Base-by-base conservation (phyloP, 2,888 invertebrate species). In the Ophion slaviceki region DNA sequence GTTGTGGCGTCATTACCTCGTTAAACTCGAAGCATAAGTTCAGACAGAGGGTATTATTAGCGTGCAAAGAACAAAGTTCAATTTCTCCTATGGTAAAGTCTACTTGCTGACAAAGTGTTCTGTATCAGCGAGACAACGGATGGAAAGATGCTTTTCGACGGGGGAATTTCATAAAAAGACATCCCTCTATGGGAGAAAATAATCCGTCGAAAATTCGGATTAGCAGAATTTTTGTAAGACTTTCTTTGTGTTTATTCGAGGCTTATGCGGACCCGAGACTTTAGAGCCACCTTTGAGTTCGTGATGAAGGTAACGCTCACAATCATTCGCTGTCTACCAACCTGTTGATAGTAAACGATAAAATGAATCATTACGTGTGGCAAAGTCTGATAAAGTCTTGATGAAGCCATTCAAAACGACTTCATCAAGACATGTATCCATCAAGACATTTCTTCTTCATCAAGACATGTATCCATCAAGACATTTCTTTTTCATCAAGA, bases 301-400 rank as follows among this genome's bases (percentile, higher is more conserved):
- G 47, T 47, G 47, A 47, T 47, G 14, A 47, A 47, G 40, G 40
- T 8, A 40, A 8, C 17, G 47, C 2, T 11, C 11, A 47, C 17
- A 36, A 14, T 45, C n/a, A 64, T 28, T 53, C 24, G 20, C 64
- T 72, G 36, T 53, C 47, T 20, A 24, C 57, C 71, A 71, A 79
- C 79, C 79, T 79, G 79, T 79, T 79, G 79, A 79, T 20, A 20
- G n/a, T 17, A 10, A 45, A 6, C 68, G 45, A 68, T 47, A 4
- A 14, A 47, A 47, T 14, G 20, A 8, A 68, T 47, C 20, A 10
- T 24, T 10, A 47, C 10, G 24, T 10, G 4, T 11, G 68, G 32
- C 2, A 47, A 68, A 68, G 17, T 32, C 53, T 32, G 3, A 20
- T 14, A 11, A 47, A 47, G 47, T 14, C 14, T 47, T 47, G 2